Percentiles rank a stretch among this genome's conserved stretches.
Conservation (phyloP, 2,113 vertebrate genomes). For the Panthera tigris region DNA sequence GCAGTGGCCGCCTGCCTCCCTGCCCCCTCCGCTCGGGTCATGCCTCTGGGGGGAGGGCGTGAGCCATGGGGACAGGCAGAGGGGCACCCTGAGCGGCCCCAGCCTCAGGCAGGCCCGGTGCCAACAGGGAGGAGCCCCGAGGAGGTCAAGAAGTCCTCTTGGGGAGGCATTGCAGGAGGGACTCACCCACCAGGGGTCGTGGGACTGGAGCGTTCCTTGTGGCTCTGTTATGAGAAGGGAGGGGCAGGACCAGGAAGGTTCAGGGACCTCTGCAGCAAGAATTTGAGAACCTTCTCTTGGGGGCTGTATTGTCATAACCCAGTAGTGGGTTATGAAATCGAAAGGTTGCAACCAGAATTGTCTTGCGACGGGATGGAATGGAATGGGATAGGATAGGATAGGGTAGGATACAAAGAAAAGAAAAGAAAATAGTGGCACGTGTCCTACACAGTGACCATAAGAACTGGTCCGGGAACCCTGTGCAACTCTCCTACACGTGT, state of each 20-base stretch:
- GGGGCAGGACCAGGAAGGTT: not conserved
- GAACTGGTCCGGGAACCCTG: not conserved
- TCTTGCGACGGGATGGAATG: not conserved
- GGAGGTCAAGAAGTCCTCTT: not conserved
- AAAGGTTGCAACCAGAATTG: not conserved
- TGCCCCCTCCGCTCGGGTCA: not conserved
- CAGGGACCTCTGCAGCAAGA: not conserved
- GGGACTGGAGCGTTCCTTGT: too few species aligned
- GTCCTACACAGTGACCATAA: rapidly evolving
- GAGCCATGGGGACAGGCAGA: not conserved
- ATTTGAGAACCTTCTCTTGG: not conserved
- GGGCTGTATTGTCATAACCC: not conserved
- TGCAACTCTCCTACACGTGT: not conserved
- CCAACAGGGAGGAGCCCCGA: not conserved
- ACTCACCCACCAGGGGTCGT: too few species aligned
- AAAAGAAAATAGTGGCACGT: not conserved
- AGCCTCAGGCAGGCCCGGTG: not conserved
- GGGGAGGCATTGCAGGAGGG: not conserved
- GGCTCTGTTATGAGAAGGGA: not conserved
- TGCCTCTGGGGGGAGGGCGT: not conserved
- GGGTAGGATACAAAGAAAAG: not conserved
- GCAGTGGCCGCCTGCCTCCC: not conserved
- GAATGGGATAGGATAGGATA: too few species aligned
- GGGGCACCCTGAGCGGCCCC: rapidly evolving
- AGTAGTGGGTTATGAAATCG: not conserved